phyloP scores from a whole-genome alignment of 2,113 vertebrate genomes.

The Ahaetulla prasina region DNA sequence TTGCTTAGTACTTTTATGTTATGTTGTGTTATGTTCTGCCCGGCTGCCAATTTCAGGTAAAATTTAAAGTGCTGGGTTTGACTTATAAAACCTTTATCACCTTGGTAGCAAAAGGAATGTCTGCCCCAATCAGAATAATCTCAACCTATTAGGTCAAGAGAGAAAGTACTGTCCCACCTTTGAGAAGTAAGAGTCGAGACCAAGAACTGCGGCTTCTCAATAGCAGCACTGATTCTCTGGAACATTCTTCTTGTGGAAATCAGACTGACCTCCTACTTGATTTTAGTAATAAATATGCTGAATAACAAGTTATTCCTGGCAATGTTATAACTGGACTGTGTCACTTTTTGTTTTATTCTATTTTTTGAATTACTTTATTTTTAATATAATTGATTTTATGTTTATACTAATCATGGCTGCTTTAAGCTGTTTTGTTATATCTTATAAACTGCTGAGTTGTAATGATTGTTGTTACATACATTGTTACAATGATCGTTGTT shows the following conservation, averaged over 20 bases:
- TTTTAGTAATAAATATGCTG: not conserved
- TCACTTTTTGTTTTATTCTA: not conserved
- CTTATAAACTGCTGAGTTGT: not conserved
- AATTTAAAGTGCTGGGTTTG: not conserved
- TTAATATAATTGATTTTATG: not conserved
- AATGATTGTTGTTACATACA: no score
- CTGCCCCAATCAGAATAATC: no score
- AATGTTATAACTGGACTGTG: not conserved
- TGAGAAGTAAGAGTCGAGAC: not conserved
- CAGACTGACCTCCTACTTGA: not conserved
- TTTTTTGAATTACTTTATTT: not conserved
- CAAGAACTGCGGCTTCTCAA: not conserved
- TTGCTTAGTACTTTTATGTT: no score
- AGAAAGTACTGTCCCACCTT: not conserved
- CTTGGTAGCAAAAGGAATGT: not conserved
- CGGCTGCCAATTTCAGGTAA: not conserved
- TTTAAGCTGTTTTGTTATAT: not conserved
- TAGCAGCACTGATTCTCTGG: not conserved
- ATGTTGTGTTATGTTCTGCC: not conserved
- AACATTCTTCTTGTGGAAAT: not conserved
- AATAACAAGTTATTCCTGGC: not conserved
- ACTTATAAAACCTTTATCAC: not conserved
- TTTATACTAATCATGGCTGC: not conserved
- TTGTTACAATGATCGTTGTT: no score
- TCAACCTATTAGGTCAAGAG: not conserved